Percentiles rank a stretch among this genome's conserved stretches.
Evolutionary conservation across 2,113 vertebrate genomes (phyloP).

Genomic region (Aegotheles bennettii): DNA sequence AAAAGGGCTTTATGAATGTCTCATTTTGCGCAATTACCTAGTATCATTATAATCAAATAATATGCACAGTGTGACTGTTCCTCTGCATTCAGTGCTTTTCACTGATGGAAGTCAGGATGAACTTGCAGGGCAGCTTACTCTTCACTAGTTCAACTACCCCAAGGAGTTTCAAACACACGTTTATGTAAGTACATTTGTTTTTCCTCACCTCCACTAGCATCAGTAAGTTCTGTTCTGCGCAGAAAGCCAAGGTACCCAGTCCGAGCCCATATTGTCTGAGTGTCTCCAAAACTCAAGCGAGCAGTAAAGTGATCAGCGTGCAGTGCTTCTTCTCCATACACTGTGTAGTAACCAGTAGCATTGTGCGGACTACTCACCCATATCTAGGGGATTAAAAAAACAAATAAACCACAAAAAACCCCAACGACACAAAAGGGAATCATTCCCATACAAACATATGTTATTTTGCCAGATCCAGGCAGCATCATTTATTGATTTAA

Average conservation of each 20-base stretch:
- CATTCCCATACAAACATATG: background rate
- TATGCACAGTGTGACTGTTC: background rate
- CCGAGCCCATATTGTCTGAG: conserved; percentile 90
- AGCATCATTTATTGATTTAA: background rate
- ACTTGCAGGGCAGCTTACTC: background rate
- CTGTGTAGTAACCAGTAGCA: conserved; percentile 91
- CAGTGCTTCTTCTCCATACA: conserved; percentile 91
- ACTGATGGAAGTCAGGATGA: background rate
- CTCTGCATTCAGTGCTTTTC: background rate
- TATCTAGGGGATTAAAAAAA: conserved; percentile 70
- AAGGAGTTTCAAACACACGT: background rate
- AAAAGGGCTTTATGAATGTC: background rate
- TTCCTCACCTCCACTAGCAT: conserved; percentile 90
- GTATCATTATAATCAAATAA: background rate
- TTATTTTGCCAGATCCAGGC: background rate
- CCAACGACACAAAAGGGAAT: background rate
- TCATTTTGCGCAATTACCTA: background rate
- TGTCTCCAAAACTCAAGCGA: conserved; percentile 92
- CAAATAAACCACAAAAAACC: background rate
- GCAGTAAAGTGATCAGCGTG: conserved; percentile 95
- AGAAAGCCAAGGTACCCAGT: conserved; percentile 96
- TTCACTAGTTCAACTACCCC: background rate
- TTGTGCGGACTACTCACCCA: conserved; percentile 98
- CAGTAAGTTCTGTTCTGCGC: conserved; percentile 91
- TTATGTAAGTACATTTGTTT: no score